Evolutionary conservation across 2,797 vertebrate species (phyloP).

Genomic region (Adrianichthys oophorus): DNA sequence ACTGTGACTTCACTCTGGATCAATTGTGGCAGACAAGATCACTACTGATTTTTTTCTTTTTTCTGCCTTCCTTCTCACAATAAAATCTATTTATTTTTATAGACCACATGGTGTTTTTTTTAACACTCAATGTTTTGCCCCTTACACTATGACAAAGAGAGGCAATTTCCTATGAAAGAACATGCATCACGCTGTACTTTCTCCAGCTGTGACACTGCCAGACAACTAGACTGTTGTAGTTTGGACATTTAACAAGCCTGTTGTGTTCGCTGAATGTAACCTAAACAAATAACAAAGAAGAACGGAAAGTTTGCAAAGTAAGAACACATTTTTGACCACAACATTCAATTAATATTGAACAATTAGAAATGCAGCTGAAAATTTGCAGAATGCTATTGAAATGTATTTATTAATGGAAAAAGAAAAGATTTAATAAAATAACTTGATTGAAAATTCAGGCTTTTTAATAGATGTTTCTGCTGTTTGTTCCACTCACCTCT

Average conservation of each 20-base stretch:
- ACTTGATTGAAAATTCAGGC: too few relatives aligned
- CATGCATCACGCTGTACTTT: conserved; percentile 46
- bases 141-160: conserved; percentile 64
- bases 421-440: too few relatives aligned
- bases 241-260: conserved; percentile 54
- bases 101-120: conserved; percentile 35
- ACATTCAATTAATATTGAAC: too few relatives aligned
- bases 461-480: too few relatives aligned
- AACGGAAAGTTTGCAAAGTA: too few relatives aligned
- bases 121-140: conserved; percentile 50
- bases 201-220: conserved; percentile 43
- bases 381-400: too few relatives aligned
- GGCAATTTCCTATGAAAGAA: conserved; percentile 64
- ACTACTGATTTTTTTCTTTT: not conserved
- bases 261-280: conserved; percentile 16
- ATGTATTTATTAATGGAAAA: too few relatives aligned
- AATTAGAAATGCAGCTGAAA: too few relatives aligned
- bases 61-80: conserved; percentile 14
- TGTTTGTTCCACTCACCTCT: too few relatives aligned
- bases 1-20: too few relatives aligned
- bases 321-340: too few relatives aligned
- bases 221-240: conserved; percentile 52
- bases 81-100: conserved; percentile 37
- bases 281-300: conserved; percentile 15
- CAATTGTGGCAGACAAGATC: too few relatives aligned